These are phyloP conservation scores for Himalopsyche kuldschensis DNA, from an alignment of 2,888 invertebrate species.

Conservation along the genomic window DNA sequence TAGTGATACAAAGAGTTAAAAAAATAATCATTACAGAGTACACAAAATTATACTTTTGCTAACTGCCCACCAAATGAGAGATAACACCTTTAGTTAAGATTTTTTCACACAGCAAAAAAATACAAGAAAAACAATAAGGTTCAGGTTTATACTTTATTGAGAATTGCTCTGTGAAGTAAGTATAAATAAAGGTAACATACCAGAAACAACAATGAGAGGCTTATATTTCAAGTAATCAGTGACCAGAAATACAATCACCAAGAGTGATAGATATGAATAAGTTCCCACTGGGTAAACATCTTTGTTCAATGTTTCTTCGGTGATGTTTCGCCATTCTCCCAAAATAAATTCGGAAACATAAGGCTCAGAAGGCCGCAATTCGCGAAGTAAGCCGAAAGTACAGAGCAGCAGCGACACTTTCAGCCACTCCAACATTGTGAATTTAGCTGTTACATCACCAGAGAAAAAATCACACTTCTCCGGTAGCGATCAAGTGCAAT, in stretches of 20 bases:
- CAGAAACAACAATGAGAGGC: constrained; percentile 83
- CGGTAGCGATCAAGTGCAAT: not conserved
- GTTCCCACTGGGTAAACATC: constrained; percentile 85
- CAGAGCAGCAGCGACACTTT: constrained; percentile 73
- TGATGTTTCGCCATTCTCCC: constrained; percentile 77
- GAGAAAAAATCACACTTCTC: not conserved
- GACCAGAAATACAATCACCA: constrained; percentile 77
- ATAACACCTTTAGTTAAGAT: too few species aligned
- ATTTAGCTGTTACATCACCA: not conserved
- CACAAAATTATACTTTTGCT: too few species aligned
- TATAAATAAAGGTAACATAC: constrained; percentile 42
- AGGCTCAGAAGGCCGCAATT: constrained; percentile 85
- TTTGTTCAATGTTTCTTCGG: constrained; percentile 69
- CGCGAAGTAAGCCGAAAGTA: constrained; percentile 79
- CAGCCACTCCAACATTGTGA: constrained; percentile 57
- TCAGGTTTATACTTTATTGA: too few species aligned
- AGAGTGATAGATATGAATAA: constrained; percentile 76
- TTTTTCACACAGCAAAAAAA: too few species aligned
- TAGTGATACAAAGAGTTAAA: too few species aligned
- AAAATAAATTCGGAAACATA: constrained; percentile 79
- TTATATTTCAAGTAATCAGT: constrained; percentile 86
- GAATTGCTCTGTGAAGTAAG: too few species aligned
- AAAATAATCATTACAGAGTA: too few species aligned
- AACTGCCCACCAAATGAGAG: too few species aligned
- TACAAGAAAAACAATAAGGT: too few species aligned